Evolutionary conservation across 2,113 vertebrate genomes (phyloP).

Genomic region (Protobothrops flavoviridis): DNA sequence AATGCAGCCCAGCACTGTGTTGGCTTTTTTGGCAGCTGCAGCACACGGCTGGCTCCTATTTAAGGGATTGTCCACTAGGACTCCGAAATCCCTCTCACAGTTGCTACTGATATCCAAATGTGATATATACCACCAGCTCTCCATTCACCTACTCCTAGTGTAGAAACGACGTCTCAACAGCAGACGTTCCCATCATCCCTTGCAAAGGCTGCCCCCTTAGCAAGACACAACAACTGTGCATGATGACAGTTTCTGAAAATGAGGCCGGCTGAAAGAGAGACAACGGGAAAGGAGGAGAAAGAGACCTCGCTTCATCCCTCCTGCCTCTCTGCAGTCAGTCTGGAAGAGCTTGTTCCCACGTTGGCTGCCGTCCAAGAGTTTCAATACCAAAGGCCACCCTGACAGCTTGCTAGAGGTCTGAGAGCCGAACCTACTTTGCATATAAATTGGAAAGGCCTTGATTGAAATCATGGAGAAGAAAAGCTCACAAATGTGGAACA

Average conservation of each 20-base stretch:
- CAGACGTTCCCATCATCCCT: neutral
- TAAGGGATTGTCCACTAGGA: too few species aligned
- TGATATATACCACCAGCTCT: neutral
- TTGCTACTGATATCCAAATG: neutral
- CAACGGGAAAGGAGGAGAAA: slow-evolving; percentile 42
- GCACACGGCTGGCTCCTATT: too few species aligned
- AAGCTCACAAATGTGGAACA: slow-evolving; percentile 62
- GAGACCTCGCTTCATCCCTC: slow-evolving; percentile 50
- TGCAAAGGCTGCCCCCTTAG: neutral
- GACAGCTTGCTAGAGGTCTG: slow-evolving; percentile 59
- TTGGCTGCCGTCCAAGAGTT: slow-evolving; percentile 30
- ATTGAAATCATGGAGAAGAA: slow-evolving; percentile 60
- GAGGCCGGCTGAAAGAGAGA: neutral
- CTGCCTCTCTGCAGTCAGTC: slow-evolving; percentile 40
- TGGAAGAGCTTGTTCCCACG: slow-evolving; percentile 20
- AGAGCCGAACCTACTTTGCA: slow-evolving; percentile 69
- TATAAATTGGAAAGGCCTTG: slow-evolving; percentile 71
- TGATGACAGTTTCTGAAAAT: slow-evolving; percentile 47
- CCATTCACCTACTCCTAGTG: neutral
- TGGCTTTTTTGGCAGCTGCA: too few species aligned
- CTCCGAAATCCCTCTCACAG: too few species aligned
- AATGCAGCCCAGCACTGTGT: too few species aligned
- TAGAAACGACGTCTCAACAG: neutral
- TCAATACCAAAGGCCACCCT: slow-evolving; percentile 46
- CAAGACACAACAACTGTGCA: slow-evolving; percentile 20